phyloP scores from a whole-genome alignment of 2,113 vertebrate genomes.

The Chaetodon trifascialis region DNA sequence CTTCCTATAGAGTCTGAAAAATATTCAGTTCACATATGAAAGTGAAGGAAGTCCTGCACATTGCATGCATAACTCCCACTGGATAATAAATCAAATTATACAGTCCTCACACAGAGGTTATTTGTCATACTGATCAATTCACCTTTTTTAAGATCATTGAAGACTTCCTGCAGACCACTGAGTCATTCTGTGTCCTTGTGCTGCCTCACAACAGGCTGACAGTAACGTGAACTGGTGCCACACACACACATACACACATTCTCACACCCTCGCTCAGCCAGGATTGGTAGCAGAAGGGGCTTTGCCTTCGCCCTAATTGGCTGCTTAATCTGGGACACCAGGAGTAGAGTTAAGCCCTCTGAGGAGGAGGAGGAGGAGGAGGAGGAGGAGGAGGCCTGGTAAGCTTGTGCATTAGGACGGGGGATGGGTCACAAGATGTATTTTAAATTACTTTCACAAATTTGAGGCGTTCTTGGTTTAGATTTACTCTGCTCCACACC shows the following conservation, averaged over 20 bases:
- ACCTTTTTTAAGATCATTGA: background rate
- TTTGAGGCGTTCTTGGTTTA: background rate
- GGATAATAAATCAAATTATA: constrained; percentile 20
- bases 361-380: constrained; percentile 58
- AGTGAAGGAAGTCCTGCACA: constrained; percentile 24
- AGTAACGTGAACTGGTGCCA: constrained; percentile 17
- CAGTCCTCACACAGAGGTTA: background rate
- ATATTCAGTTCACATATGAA: constrained; percentile 36
- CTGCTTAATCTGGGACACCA: constrained; percentile 75
- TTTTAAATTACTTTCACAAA: constrained; percentile 6
- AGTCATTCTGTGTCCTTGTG: constrained; percentile 34
- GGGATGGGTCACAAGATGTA: constrained; percentile 29
- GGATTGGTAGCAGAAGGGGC: constrained; percentile 67
- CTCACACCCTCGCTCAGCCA: constrained; percentile 6
- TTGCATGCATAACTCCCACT: constrained; percentile 21
- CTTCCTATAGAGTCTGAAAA: constrained; percentile 25
- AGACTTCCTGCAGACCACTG: background rate
- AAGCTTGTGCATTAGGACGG: constrained; percentile 24
- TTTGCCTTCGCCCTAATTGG: constrained; percentile 75
- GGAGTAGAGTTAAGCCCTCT: constrained; percentile 65
- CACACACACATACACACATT: constrained; percentile 26
- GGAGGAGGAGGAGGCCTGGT: constrained; percentile 34
- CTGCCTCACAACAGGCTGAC: constrained; percentile 20
- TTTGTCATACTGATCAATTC: background rate
- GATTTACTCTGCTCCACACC: background rate